A percentile compares a stretch with the other conserved stretches of the same genome.
These are phyloP conservation scores for Tupiocoris notatus DNA, from an alignment of 2,888 invertebrate species.

Conservation along the genomic window DNA sequence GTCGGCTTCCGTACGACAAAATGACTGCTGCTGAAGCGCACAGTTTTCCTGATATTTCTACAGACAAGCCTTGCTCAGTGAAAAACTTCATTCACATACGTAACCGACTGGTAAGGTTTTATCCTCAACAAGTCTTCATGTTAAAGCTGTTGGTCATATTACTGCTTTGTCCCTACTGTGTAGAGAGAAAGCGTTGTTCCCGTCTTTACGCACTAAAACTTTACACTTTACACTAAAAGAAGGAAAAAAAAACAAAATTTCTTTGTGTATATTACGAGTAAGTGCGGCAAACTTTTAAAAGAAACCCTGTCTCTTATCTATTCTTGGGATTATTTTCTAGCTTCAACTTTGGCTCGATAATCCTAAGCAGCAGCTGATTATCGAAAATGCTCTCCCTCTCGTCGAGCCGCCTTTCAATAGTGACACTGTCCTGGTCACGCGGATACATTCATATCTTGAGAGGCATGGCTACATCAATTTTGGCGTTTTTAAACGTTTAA, in stretches of 20 bases:
- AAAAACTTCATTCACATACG: slow-evolving; percentile 89
- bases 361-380: slow-evolving; percentile 85
- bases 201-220: too few species aligned
- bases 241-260: too few species aligned
- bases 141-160: too few species aligned
- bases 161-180: too few species aligned
- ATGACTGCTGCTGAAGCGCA: slow-evolving; percentile 91
- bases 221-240: too few species aligned
- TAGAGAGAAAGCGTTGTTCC: too few species aligned
- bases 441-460: slow-evolving; percentile 88
- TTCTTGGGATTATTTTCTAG: too few species aligned
- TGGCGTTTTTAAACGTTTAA: slow-evolving; percentile 87
- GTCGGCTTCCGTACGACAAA: slow-evolving; percentile 89
- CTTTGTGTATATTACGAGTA: too few species aligned
- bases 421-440: slow-evolving; percentile 76
- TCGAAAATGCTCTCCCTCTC: slow-evolving; percentile 75
- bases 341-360: slow-evolving; percentile 95
- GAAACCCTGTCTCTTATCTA: too few species aligned
- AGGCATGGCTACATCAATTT: slow-evolving; percentile 97
- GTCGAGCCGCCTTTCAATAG: slow-evolving; percentile 89
- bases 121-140: too few species aligned
- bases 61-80: slow-evolving; percentile 63
- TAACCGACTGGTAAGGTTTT: slow-evolving; percentile 75
- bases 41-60: slow-evolving; percentile 86
- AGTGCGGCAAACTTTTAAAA: too few species aligned